A percentile compares a stretch with the other conserved stretches of the same genome.
These are phyloP conservation scores for Chaenocephalus aceratus DNA, from an alignment of 2,113 vertebrate species.

Conservation along the genomic window DNA sequence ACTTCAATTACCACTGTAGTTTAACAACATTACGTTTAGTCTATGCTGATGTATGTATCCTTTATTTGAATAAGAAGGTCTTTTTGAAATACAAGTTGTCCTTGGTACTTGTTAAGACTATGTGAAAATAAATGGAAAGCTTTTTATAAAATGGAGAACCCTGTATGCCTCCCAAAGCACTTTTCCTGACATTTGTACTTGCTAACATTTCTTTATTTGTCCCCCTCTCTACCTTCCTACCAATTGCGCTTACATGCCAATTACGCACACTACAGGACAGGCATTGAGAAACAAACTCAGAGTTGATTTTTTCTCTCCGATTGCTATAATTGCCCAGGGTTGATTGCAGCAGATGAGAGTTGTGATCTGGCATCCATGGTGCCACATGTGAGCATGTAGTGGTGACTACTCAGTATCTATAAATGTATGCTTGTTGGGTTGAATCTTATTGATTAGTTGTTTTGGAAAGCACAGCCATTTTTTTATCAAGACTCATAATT, in stretches of 20 bases:
- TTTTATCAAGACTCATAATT: slow-evolving; percentile 1
- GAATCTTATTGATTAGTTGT: slow-evolving; percentile 25
- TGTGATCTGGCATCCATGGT: background rate
- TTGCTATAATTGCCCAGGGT: slow-evolving; percentile 3
- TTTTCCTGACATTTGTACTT: background rate
- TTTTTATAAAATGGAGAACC: background rate
- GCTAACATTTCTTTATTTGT: background rate
- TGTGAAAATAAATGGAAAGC: background rate
- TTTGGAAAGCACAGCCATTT: background rate
- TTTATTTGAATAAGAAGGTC: background rate
- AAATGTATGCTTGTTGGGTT: background rate
- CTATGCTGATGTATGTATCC: background rate
- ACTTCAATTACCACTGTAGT: background rate
- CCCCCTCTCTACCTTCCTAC: background rate
- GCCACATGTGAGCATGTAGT: background rate
- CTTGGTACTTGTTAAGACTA: too few relatives aligned
- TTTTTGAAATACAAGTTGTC: too few relatives aligned
- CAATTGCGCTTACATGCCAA: background rate
- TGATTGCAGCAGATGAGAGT: background rate
- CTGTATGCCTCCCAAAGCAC: background rate
- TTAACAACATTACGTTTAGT: background rate
- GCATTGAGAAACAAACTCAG: background rate
- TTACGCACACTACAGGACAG: background rate
- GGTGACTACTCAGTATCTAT: slow-evolving; percentile 14
- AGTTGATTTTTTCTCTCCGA: background rate